Evolutionary conservation across 2,113 vertebrate species (phyloP), one percentile per base, ranked within the genome.

Genomic region (Aplodontia rufa): DNA sequence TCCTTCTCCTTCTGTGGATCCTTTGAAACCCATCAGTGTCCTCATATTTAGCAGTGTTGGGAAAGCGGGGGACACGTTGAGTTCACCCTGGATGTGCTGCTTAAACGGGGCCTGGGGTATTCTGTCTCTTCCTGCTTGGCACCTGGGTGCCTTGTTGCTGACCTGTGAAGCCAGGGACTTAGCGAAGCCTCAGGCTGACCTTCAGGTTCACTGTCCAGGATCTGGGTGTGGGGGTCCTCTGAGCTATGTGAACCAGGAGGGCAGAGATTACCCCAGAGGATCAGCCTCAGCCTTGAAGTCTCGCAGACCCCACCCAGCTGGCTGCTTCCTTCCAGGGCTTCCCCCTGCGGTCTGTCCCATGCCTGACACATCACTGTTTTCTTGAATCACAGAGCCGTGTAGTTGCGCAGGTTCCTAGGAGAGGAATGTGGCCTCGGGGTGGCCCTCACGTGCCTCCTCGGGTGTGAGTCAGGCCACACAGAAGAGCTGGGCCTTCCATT

Each of bases 111-210:
- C 7, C 0, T 28, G 14, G 35, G 20, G 55, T 64, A 47, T 64
- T 26, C 30, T 72, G 66, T 72, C 75, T 68, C 16, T 14, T 62
- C 62, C 80, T 42, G 26, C 79, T 40, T 45, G 40, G 37, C 45
- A 30, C 79, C 22, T 26, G 9, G 42, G 45, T 19, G 24, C 82
- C 47, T 60, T 11, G 66, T 62, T 47, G n/a, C 58, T 35, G 32
- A 37, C 47, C 10, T 2, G 17, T 28, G 55, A 24, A 1, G 35
- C 3, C 0, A 19, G 3, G 68, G n/a, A 7, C 28, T 5, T 51
- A 22, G 37, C n/a, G 35, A 10, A 32, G 24, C 55, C 66, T 75
- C 2, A 1, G 3, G 9, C 76, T 24, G 47, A 32, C 6, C 30
- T 20, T 40, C 3, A 26, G 37, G 47, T 22, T 6, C 32, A 3